Base-by-base conservation (phyloP, 2,888 invertebrate genomes). In the Epinotia ramella region DNA sequence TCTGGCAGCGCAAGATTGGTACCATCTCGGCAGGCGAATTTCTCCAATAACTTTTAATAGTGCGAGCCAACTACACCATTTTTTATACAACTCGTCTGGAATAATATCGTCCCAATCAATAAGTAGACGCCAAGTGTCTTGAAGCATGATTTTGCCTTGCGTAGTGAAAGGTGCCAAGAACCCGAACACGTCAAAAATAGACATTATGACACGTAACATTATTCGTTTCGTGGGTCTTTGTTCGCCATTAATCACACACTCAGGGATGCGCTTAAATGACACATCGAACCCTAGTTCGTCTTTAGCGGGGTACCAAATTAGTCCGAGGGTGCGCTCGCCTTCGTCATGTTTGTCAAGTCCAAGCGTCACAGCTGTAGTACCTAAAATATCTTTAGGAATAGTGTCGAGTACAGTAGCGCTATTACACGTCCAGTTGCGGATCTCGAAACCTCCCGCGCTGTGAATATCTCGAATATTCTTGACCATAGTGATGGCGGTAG, bases 221-320 rank as follows among this genome's bases (percentile, higher is more conserved):
- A 69, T 18, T 9, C 60, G 20, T n/a, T 69, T 69, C 11, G 69
- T 28, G 4, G 69, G 60, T 24, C 49, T 69, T 24, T 62, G 62
- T 33, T 70, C 28, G 24, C n/a, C 24, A 53, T n/a, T n/a, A 62
- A 53, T 62, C 16, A 70, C 44, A 6, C 60, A 11, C 7, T 69
- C 49, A 62, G 70, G 70, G 18, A 70, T 62, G 1, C 70, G 70
- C 18, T 70, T 70, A 12, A 70, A 13, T 28, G 62, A 70, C 5
- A 62, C 33, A 33, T 70, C 70, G 44, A 70, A 70, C 0, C 70
- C 70, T 12, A 70, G 16, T 44, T 70, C 70, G 49, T 70, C 62
- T n/a, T 49, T 62, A 2, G 20, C 62, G 20, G 70, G 70, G 24
- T n/a, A 70, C 70, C 70, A 70, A 1, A 70, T 16, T 2, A 70